Evolutionary conservation across 2,797 vertebrate species (phyloP).

Genomic region (Scleropages formosus): DNA sequence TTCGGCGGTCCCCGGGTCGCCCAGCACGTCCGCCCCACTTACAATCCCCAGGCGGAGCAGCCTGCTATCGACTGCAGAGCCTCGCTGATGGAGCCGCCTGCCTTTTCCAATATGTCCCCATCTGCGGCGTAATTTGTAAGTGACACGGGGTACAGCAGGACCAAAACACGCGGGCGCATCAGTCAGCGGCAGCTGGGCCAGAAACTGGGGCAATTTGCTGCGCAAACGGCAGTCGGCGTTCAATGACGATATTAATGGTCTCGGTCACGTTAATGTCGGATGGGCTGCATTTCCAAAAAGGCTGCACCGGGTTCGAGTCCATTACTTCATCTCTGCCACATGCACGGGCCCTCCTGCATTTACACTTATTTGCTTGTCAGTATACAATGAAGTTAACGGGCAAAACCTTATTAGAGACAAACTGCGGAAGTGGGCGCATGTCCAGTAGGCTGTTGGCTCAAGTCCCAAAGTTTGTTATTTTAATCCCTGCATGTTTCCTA

Average conservation of each 20-base stretch:
- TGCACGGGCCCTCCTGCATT: not conserved
- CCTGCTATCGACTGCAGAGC: slow-evolving; percentile 43
- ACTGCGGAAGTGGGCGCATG: too few relatives aligned
- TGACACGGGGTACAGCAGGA: not conserved
- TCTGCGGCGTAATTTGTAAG: not conserved
- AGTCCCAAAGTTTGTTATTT: too few relatives aligned
- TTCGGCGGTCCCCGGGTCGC: too few relatives aligned
- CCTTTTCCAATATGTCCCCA: slow-evolving; percentile 12
- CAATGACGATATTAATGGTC: not conserved
- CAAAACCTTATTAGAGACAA: too few relatives aligned
- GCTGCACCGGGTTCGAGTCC: not conserved
- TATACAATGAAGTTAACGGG: too few relatives aligned
- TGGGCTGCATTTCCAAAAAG: not conserved
- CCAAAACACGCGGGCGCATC: not conserved
- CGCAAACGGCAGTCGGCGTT: not conserved
- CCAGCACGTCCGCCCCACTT: not conserved
- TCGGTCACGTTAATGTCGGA: too few relatives aligned
- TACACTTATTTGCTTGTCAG: not conserved
- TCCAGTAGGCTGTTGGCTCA: too few relatives aligned
- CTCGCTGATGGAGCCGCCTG: slow-evolving; percentile 26
- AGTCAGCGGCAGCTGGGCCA: not conserved
- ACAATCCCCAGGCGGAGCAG: slow-evolving; percentile 1
- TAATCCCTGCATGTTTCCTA: too few relatives aligned
- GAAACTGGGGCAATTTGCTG: not conserved
- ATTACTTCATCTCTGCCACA: not conserved